Percentiles rank a stretch among this genome's conserved stretches.
phyloP scores from a whole-genome alignment of 2,797 vertebrate species.

The Anabacerthia variegaticeps region DNA sequence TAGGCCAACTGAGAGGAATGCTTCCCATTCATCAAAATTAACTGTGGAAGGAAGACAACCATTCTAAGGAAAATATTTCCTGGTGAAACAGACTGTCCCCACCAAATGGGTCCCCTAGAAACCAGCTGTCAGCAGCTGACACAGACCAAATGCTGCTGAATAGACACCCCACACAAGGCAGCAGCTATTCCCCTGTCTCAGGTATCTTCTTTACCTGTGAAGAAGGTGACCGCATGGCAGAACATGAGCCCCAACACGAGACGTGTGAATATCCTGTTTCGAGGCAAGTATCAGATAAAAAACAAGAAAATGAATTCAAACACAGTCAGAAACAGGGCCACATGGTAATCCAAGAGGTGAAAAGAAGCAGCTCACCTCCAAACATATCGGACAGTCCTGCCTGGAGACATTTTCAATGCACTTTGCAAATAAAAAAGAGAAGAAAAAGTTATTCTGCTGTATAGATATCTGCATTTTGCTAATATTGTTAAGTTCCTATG shows the following conservation, averaged over 20 bases:
- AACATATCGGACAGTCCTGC: constrained; percentile 95
- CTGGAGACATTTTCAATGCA: constrained; percentile 96
- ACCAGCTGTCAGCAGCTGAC: background rate
- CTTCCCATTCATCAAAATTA: background rate
- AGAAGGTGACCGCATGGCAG: constrained; percentile 94
- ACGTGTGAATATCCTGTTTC: constrained; percentile 92
- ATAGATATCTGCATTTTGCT: background rate
- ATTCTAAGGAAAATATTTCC: background rate
- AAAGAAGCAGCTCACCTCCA: constrained; percentile 83
- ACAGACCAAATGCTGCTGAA: background rate
- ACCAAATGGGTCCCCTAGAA: rapidly evolving
- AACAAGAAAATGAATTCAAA: background rate
- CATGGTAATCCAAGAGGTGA: rapidly evolving
- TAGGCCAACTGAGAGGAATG: background rate
- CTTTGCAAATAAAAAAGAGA: constrained; percentile 64
- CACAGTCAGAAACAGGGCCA: background rate
- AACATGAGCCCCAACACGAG: constrained; percentile 88
- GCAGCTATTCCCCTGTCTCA: background rate
- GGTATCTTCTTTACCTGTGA: constrained; percentile 80
- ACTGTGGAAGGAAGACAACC: rapidly evolving
- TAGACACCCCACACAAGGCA: background rate
- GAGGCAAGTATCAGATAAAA: background rate
- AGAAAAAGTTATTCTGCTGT: background rate
- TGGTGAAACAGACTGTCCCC: background rate
- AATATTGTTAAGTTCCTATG: background rate